A percentile compares a stretch with the other conserved stretches of the same genome.
Conservation (phyloP, 2,113 vertebrate species). For the Phrynocephalus versicolor region DNA sequence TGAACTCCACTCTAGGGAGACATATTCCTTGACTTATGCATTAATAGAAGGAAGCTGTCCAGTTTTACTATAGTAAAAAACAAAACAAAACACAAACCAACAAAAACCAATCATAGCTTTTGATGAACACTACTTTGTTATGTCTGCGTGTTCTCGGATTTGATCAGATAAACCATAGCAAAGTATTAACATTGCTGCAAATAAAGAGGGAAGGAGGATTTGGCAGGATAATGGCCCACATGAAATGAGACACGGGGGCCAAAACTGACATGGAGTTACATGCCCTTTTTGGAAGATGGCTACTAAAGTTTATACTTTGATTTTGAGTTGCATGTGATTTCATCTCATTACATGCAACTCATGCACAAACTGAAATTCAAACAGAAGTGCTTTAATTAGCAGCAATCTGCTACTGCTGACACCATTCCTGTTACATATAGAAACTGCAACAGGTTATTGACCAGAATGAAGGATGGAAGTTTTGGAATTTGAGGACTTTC, state of each 20-base stretch:
- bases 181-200: not conserved
- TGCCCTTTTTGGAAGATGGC: no score
- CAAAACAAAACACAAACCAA: not conserved
- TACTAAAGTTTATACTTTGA: not conserved
- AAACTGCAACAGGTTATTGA: no score
- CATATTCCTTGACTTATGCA: conserved; percentile 23
- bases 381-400: no score
- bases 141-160: not conserved
- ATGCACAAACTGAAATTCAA: no score
- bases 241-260: not conserved
- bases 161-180: not conserved
- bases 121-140: conserved; percentile 14
- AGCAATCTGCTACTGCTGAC: no score
- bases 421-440: no score
- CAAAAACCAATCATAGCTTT: conserved; percentile 39
- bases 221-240: not conserved
- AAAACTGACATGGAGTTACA: no score
- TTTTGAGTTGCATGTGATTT: not conserved
- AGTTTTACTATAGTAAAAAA: not conserved
- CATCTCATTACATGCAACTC: no score
- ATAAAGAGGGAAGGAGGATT: not conserved
- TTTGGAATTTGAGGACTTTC: no score
- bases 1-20: conserved; percentile 17
- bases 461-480: no score
- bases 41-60: conserved; percentile 30